phyloP scores from a whole-genome alignment of 2,113 vertebrate species.

The Pardalotus punctatus region DNA sequence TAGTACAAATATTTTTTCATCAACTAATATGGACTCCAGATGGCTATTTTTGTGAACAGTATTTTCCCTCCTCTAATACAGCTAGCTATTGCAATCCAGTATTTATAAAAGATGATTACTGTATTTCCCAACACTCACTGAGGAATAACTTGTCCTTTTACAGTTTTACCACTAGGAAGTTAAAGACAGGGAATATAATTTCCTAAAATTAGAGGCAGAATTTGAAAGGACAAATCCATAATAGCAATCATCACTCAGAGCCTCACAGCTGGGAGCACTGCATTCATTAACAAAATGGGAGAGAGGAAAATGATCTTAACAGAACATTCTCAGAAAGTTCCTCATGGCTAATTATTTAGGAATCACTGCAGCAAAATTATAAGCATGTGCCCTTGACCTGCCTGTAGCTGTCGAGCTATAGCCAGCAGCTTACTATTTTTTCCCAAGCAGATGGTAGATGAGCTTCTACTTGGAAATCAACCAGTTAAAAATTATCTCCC shows the following conservation, averaged over 20 bases:
- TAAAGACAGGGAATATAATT: not conserved
- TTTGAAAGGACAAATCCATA: constrained; percentile 5
- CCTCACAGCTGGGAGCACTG: not conserved
- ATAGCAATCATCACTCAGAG: not conserved
- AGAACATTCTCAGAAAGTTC: constrained; percentile 18
- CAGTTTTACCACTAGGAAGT: not conserved
- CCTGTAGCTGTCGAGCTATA: not conserved
- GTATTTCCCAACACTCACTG: not conserved
- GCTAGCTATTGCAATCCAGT: not conserved
- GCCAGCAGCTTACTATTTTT: not conserved
- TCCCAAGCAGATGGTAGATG: not conserved
- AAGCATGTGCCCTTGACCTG: constrained; percentile 4
- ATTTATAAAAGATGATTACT: not conserved
- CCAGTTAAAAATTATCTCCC: not conserved
- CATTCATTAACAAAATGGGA: constrained; percentile 34
- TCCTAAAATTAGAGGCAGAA: constrained; percentile 41
- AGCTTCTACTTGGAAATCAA: constrained; percentile 6
- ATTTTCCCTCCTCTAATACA: not conserved
- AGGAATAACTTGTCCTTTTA: constrained; percentile 26
- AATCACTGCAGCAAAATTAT: not conserved
- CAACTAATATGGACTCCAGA: not conserved
- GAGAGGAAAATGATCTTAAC: not conserved
- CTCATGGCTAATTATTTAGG: not conserved
- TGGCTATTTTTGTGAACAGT: not conserved
- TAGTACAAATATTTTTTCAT: not conserved